Evolutionary conservation across 2,888 invertebrate species (phyloP).

Genomic region (Achlya flavicornis): DNA sequence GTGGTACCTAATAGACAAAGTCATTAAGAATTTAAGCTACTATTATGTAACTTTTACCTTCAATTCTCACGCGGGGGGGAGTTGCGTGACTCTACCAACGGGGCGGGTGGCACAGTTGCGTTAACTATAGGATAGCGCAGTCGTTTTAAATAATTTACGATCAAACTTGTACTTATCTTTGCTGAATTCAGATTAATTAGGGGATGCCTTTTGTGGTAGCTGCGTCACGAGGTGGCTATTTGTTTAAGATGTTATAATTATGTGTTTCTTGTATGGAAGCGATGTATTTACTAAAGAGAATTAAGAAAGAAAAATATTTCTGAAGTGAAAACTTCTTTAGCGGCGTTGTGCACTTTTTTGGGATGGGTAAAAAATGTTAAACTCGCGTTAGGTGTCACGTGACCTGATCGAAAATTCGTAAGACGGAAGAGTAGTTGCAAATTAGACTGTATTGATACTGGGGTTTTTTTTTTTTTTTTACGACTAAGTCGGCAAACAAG

Average conservation of each 20-base stretch:
- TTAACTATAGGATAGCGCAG: background rate
- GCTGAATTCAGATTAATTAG: background rate
- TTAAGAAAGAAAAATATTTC: no score
- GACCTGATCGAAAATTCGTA: no score
- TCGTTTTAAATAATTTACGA: conserved; percentile 11
- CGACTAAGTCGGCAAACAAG: no score
- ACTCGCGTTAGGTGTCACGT: no score
- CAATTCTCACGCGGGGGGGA: background rate
- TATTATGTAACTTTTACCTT: background rate
- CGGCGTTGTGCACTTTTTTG: no score
- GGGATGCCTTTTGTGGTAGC: background rate
- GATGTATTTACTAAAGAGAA: no score
- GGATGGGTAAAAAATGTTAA: no score
- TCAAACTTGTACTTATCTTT: conserved; percentile 8
- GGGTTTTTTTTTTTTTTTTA: no score
- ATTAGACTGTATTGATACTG: no score
- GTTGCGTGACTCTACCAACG: background rate
- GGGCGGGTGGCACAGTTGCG: background rate
- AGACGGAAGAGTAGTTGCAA: no score
- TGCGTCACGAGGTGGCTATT: background rate
- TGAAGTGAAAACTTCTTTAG: no score
- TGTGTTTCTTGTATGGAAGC: no score
- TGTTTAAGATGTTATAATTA: background rate
- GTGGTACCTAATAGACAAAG: background rate
- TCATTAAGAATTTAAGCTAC: background rate